phyloP scores from a whole-genome alignment of 2,113 vertebrate species.

The Pyxicephalus adspersus region DNA sequence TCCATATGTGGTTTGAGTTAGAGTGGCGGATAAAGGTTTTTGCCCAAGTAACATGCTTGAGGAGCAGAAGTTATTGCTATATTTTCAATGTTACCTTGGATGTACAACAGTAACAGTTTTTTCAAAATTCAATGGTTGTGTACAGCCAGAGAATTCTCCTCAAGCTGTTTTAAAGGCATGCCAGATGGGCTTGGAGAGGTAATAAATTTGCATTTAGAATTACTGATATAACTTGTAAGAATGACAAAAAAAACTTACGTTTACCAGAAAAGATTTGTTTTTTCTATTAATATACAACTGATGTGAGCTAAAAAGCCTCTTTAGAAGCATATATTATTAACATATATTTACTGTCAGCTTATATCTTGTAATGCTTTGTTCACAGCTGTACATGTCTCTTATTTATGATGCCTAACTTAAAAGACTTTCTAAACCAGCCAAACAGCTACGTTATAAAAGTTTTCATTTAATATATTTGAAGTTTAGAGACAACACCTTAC shows the following conservation, averaged over 20 bases:
- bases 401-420: neutral
- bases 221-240: too few species aligned
- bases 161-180: neutral
- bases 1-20: too few species aligned
- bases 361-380: constrained; percentile 16
- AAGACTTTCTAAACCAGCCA: neutral
- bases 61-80: too few species aligned
- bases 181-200: neutral
- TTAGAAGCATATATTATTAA: constrained; percentile 23
- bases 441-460: constrained; percentile 12
- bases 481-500: constrained; percentile 8
- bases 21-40: too few species aligned
- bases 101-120: too few species aligned
- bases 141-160: neutral
- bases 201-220: neutral
- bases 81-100: too few species aligned
- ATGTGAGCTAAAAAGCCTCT: neutral
- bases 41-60: too few species aligned
- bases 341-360: constrained; percentile 14
- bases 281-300: neutral
- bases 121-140: neutral
- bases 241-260: too few species aligned
- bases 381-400: constrained; percentile 6
- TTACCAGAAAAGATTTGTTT: neutral
- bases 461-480: constrained; percentile 40